phyloP scores from a whole-genome alignment of 2,113 vertebrate species.

The Anseranas semipalmata region DNA sequence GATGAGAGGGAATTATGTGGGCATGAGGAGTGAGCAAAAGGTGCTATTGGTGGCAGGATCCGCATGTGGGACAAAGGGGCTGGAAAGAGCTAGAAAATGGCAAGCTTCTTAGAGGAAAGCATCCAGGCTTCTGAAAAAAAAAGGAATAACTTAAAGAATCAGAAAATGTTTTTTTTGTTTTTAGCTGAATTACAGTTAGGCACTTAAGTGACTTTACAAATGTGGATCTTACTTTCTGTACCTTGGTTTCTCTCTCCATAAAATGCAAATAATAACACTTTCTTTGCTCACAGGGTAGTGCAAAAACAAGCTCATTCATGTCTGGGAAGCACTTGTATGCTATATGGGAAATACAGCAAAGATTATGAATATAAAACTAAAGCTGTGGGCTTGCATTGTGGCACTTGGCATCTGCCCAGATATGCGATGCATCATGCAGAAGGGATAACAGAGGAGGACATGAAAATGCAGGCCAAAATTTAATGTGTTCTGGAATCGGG shows the following conservation, averaged over 20 bases:
- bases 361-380: not conserved
- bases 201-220: not conserved
- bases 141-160: not conserved
- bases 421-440: not conserved
- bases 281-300: not conserved
- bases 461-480: not conserved
- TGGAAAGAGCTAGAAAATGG: not conserved
- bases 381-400: not conserved
- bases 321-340: not conserved
- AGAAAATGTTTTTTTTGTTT: not conserved
- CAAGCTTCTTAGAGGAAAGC: not conserved
- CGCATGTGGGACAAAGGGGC: not conserved
- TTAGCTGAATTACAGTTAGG: not conserved
- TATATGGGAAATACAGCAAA: not conserved
- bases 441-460: not conserved
- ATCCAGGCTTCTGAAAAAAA: not conserved
- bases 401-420: not conserved
- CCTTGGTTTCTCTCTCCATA: not conserved
- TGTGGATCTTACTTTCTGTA: not conserved
- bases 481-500: not conserved
- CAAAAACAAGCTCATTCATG: not conserved
- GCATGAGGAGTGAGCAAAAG: not conserved
- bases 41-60: not conserved
- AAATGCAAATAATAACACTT: not conserved
- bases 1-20: not conserved